Base-by-base conservation (phyloP, 2,797 vertebrate genomes). In the Amazonetta brasiliensis region DNA sequence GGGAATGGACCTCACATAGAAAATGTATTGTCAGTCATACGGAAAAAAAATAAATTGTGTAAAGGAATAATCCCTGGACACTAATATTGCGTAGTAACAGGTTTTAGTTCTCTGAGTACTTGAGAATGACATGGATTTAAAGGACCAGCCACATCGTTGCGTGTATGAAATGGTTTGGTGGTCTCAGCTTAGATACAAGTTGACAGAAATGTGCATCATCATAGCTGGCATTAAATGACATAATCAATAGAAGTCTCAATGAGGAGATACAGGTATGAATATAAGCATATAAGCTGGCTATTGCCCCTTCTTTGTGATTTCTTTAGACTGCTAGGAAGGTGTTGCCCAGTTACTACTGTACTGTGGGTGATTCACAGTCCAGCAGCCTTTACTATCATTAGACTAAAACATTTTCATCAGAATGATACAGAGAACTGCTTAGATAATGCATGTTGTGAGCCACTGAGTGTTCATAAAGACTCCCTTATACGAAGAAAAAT, bases 281-380 rank as follows among this genome's bases (percentile, higher is more conserved):
- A 0, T 2, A 5, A 5, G 33, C 7, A 1, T 6, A 13, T n/a
- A 8, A 48, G 39, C 35, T 60, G 55, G 12, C 54, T 37, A 0
- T 25, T 28, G 44, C 64, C 39, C 33, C 11, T 1, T 7, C 44
- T 26, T 6, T 26, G 33, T 3, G 3, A 11, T 22, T n/a, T 31
- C 64, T 17, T 14, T 56, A 8, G 1, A 4, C 19, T 11, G 43
- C 25, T 22, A 7, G 60, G 33, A 48, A 69, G n/a, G 31, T 31
- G n/a, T 44, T 11, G 26, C 41, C 80, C 76, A 8, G 15, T 9
- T 37, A 48, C 11, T 41, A 1, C 58, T 25, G 20, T 12, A 1
- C 30, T 39, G 59, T 22, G 39, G 8, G 44, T 39, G 21, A 54
- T n/a, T 41, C 59, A 1, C 2, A 1, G 28, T 26, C 48, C 69